phyloP scores from a whole-genome alignment of 2,888 invertebrate species.

The Pseudolycoriella hygida region DNA sequence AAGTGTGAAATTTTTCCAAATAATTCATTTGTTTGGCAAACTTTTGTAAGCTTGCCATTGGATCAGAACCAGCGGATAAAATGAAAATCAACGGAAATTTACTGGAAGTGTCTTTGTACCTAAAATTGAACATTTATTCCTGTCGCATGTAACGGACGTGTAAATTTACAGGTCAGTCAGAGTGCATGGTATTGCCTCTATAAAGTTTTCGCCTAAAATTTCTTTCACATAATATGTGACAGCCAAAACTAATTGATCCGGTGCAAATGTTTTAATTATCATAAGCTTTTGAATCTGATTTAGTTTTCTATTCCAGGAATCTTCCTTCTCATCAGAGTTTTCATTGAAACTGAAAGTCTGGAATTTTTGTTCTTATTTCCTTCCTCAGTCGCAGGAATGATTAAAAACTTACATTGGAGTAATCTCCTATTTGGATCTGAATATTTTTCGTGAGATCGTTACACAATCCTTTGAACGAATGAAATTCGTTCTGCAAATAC shows the following conservation, averaged over 20 bases:
- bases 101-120: conserved; percentile 51
- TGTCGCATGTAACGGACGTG: too few relatives aligned
- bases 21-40: conserved; percentile 62
- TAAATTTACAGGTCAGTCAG: conserved; percentile 21
- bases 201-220: conserved; percentile 60
- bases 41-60: conserved; percentile 63
- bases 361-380: conserved; percentile 9
- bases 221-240: conserved; percentile 61
- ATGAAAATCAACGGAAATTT: conserved; percentile 71
- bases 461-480: conserved; percentile 33
- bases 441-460: background rate
- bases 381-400: background rate
- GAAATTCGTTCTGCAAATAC: conserved; percentile 41
- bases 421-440: background rate
- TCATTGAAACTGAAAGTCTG: conserved; percentile 38
- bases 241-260: conserved; percentile 66
- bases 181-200: conserved; percentile 52
- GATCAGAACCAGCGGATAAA: conserved; percentile 76
- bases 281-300: conserved; percentile 64
- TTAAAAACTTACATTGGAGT: background rate
- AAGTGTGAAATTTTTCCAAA: conserved; percentile 50
- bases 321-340: conserved; percentile 22
- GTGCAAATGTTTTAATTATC: conserved; percentile 55
- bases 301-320: conserved; percentile 45
- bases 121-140: conserved; percentile 27